Conservation (phyloP, 1,140 invertebrate genomes). For the Watersipora subatra region DNA sequence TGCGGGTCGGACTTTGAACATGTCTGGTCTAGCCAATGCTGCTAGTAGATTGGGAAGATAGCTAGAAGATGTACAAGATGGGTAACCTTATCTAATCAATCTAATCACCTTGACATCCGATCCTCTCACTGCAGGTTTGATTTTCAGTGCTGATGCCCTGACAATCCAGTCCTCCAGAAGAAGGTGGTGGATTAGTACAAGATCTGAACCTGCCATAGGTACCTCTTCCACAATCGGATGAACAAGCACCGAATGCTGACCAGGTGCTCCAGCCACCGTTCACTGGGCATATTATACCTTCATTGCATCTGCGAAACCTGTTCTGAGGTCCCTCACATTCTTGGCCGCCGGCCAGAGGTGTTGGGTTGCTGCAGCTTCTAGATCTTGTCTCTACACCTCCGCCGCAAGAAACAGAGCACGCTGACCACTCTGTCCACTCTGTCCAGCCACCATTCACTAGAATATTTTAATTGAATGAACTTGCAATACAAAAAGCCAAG, state of each 20-base stretch:
- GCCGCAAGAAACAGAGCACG: constrained; percentile 24
- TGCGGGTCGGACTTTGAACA: too few relatives aligned
- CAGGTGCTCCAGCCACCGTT: constrained; percentile 24
- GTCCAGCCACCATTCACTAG: constrained; percentile 26
- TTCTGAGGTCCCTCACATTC: constrained; percentile 20
- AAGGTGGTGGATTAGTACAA: constrained; percentile 16
- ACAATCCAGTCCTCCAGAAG: constrained; percentile 9
- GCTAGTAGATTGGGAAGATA: background rate
- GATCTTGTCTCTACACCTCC: constrained; percentile 18
- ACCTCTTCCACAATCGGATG: constrained; percentile 22
- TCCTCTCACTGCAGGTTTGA: background rate
- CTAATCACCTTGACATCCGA: background rate
- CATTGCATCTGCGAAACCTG: constrained; percentile 16
- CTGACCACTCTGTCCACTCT: constrained; percentile 21
- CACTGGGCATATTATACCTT: constrained; percentile 18
- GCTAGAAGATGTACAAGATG: background rate
- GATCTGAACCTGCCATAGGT: constrained; percentile 15
- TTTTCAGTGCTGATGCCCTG: constrained; percentile 2
- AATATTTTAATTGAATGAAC: background rate
- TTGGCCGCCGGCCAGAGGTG: constrained; percentile 18
- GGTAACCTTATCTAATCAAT: too few relatives aligned
- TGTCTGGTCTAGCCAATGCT: background rate
- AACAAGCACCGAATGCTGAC: constrained; percentile 19
- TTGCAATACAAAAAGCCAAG: background rate
- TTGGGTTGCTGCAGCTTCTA: constrained; percentile 21